Evolutionary conservation across 2,797 vertebrate genomes (phyloP), one percentile per base, ranked within the genome.

Genomic region (Sebastes iracundus): DNA sequence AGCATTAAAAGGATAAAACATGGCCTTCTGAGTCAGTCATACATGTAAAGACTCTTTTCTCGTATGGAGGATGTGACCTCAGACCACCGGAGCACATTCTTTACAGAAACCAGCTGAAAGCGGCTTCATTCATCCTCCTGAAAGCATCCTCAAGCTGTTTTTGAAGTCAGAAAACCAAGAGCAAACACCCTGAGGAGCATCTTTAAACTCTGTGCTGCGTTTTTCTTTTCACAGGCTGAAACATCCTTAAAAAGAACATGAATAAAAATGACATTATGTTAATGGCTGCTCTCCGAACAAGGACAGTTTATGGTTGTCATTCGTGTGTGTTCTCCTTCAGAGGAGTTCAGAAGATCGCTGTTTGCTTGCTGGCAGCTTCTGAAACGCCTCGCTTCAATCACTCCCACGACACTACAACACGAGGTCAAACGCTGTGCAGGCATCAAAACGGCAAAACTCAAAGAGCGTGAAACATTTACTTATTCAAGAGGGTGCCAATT

Each of bases 401-500:
- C 10, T 3, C 27, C 4, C 38, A 42, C 25, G 38, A 80, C 83
- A 72, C 77, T 25, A 69, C 65, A 81, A 68, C 70, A 52, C 30
- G 7, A 84, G 87, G 86, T 83, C 84, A 76, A 63, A 74, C 55
- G 66, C 65, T 22, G 52, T 1, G 22, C 9, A 42, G 20, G 69
- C 78, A 53, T 80, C 66, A 33, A 80, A 85, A 66, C 10, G 70
- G 80, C 76, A 75, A 80, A 78, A 70, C 73, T 81, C 80, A 82
- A 79, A 86, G 77, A 77, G 77, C 61, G 75, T 10, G 68, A 89
- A 84, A 77, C 67, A 46, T 88, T 86, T 80, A 77, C 69, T 78
- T 79, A 85, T 88, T 90, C 71, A 90, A 88, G 87, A 46, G 23
- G 61, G 67, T 30, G 22, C 7, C 82, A 62, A 77, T 92, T 89